These are phyloP conservation scores for Zaprionus africanus DNA, from an alignment of 1,140 invertebrate genomes.

Conservation along the genomic window DNA sequence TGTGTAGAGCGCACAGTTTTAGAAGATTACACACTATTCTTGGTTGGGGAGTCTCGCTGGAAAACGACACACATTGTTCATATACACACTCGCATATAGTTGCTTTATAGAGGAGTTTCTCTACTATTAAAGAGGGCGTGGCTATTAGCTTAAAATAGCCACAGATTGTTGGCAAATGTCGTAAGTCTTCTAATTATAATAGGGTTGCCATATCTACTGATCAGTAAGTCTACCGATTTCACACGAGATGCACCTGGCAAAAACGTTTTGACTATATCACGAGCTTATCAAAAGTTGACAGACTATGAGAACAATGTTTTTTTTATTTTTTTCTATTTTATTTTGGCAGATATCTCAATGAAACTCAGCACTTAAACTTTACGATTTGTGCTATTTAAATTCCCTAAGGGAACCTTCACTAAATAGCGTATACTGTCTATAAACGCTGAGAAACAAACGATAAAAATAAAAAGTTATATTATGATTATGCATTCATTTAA, in stretches of 20 bases:
- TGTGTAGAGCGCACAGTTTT: not conserved
- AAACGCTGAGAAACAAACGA: too few species aligned
- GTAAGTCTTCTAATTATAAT: not conserved
- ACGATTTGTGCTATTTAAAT: not conserved
- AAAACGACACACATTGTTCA: not conserved
- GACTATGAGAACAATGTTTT: too few species aligned
- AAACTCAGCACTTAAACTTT: not conserved
- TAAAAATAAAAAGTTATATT: not conserved
- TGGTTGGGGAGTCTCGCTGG: not conserved
- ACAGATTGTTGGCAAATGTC: not conserved
- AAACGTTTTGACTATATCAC: not conserved
- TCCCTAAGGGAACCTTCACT: rapidly evolving
- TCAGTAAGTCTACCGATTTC: too few species aligned
- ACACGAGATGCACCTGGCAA: too few species aligned
- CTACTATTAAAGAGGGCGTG: not conserved
- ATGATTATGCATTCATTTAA: not conserved
- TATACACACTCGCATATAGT: not conserved
- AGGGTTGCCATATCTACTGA: too few species aligned
- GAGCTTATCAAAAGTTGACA: too few species aligned
- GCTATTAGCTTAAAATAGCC: not conserved
- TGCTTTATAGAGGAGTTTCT: not conserved
- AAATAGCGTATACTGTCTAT: not conserved
- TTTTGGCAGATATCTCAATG: not conserved
- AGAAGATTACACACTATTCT: slow-evolving; percentile 1
- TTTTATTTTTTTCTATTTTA: too few species aligned